These are phyloP conservation scores for Rhinoptilus africanus DNA, from an alignment of 2,113 vertebrate species.

Conservation along the genomic window DNA sequence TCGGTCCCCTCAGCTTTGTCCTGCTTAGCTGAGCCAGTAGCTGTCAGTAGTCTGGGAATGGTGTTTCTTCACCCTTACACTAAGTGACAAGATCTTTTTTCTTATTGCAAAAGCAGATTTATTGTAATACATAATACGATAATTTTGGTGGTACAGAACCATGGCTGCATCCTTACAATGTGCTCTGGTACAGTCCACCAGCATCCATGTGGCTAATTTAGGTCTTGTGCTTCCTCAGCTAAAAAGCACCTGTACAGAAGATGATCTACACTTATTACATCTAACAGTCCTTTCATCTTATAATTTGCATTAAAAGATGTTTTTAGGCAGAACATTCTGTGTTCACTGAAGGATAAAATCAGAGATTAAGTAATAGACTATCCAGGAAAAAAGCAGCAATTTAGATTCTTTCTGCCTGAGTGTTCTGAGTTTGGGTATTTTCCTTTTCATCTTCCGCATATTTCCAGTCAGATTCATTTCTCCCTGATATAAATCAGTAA, in stretches of 20 bases:
- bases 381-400: slow-evolving; percentile 29
- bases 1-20: neutral
- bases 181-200: neutral
- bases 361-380: slow-evolving; percentile 73
- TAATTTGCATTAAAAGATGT: slow-evolving; percentile 82
- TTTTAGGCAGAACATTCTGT: slow-evolving; percentile 77
- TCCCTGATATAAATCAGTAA: neutral
- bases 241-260: slow-evolving; percentile 75
- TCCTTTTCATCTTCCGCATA: slow-evolving; percentile 69
- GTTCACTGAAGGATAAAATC: slow-evolving; percentile 68
- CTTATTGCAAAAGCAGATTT: neutral
- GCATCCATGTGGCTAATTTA: slow-evolving; percentile 46
- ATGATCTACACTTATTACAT: slow-evolving; percentile 80
- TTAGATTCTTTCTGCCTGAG: slow-evolving; percentile 8
- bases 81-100: neutral
- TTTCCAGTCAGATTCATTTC: neutral
- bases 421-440: slow-evolving; percentile 63
- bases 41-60: neutral
- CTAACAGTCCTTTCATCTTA: slow-evolving; percentile 73
- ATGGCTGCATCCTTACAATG: slow-evolving; percentile 18
- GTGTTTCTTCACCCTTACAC: neutral
- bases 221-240: slow-evolving; percentile 55
- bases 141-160: slow-evolving; percentile 2
- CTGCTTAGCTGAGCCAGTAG: neutral
- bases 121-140: neutral